These are phyloP conservation scores for Sebastes aleutianus DNA, from an alignment of 2,797 vertebrate genomes.

Conservation along the genomic window DNA sequence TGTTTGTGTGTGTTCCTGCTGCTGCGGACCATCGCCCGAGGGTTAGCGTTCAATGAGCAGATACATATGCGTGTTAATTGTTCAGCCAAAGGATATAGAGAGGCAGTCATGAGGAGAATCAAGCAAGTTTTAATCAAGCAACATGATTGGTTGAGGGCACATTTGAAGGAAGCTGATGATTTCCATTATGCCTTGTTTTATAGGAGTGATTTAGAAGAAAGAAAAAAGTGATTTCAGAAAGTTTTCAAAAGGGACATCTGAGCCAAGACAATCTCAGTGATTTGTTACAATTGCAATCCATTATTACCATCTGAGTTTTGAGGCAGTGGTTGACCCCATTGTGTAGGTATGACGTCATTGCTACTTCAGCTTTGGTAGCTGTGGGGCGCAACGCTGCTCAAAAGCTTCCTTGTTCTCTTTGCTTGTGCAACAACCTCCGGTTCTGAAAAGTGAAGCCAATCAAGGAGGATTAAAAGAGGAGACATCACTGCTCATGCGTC, in stretches of 20 bases:
- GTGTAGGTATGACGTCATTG: not conserved
- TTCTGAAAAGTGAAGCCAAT: not conserved
- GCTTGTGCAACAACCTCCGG: too few relatives aligned
- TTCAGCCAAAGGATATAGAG: constrained; percentile 26
- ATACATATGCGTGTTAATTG: constrained; percentile 23
- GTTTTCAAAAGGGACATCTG: not conserved
- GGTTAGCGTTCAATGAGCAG: constrained; percentile 30
- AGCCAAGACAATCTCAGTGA: not conserved
- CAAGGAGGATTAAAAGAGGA: not conserved
- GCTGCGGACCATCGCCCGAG: constrained; percentile 6
- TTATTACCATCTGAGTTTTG: not conserved
- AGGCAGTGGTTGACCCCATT: not conserved
- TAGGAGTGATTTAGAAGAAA: not conserved
- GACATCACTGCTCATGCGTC: not conserved
- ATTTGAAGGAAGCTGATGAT: constrained; percentile 7
- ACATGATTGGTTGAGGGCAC: not conserved
- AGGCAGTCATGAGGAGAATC: constrained; percentile 31
- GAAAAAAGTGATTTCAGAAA: not conserved
- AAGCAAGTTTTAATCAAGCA: constrained; percentile 29
- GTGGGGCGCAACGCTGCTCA: not conserved
- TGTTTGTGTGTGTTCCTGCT: not conserved
- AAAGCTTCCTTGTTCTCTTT: too few relatives aligned
- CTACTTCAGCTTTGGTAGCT: not conserved
- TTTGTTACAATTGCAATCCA: not conserved
- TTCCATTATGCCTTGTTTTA: constrained; percentile 9